Evolutionary conservation across 2,113 vertebrate species (phyloP), one percentile per base, ranked within the genome.

Genomic region (Hemiprocne comata): DNA sequence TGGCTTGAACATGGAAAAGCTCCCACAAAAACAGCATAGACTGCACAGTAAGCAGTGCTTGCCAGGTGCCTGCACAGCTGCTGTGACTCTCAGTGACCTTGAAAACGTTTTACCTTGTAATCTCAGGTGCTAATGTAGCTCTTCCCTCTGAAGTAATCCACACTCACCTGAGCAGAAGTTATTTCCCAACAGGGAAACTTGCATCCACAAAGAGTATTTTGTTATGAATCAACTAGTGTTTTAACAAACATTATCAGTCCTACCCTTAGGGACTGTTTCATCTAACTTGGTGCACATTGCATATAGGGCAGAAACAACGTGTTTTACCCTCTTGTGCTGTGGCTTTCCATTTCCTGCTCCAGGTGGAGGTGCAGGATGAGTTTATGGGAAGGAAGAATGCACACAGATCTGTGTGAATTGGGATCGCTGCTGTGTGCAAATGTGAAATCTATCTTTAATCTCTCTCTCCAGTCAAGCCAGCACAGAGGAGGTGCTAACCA

Each of bases 391-490:
- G 73, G 54, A 54, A 84, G 40, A 33, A 24, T 42, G 40, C 2
- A 18, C 10, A 2, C 6, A 11, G 44, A 28, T 12, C 33, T 1
- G 1, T 2, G 1, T 48, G 54, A 42, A 17, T 7, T 0, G 0
- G 42, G 58, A 18, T 13, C 8, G 11, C 44, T 69, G 62, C 58
- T 66, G 7, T 33, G 80, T 80, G 61, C 74, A 44, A 46, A 15
- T 57, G 38, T 46, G 33, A 25, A 79, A 53, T 42, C 40, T 42
- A 42, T 42, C 14, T 42, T 14, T 42, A 42, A 42, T 85, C 86
- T 83, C 78, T 82, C 76, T 58, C 61, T 46, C 38, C 6, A 3
- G 21, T 50, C 50, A 42, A 53, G 31, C 44, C 31, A 50, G 48
- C 1, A 1, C 26, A 50, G 53, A 55, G 40, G 26, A 51, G 91